Evolutionary conservation across 2,888 invertebrate genomes (phyloP), one percentile per base, ranked within the genome.

Genomic region (Diploptera punctata): DNA sequence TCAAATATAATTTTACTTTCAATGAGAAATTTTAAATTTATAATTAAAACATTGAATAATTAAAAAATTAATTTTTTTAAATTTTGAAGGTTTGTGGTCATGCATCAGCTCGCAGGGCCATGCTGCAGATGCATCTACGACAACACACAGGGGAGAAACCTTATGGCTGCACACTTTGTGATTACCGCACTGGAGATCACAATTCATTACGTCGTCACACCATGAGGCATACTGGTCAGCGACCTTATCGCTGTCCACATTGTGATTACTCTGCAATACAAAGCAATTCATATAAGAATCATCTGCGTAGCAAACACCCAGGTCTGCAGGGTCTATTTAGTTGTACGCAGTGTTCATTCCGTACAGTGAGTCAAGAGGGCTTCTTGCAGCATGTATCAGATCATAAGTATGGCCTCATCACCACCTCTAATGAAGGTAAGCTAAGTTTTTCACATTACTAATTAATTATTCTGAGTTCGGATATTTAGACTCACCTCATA

Each of bases 91-190:
- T 91, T 68, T 93, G 93, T 80, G 90, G 90, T 10, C 90, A 92
- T 79, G 87, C 90, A 76, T 89, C 90, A 26, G 88, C 92, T 0
- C 84, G 92, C 57, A 92, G 92, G 78, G 88, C 91, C 3, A 90
- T 91, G 85, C 80, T 92, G 70, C 86, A 86, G 78, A 86, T 93
- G 76, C 93, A 94, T 80, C 83, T 90, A 77, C 83, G 93, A 13
- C 91, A 91, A 77, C 93, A 93, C 77, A 92, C 93, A 0, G 91
- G 93, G 3, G 92, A 92, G 77, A 93, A 93, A 79, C 93, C 93
- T 0, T 89, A 90, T 77, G 86, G 88, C 68, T 94, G 94, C 79
- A 86, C 88, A 43, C 81, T 86, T 24, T 93, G 93, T 79, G 84
- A 87, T 10, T 94, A 91, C 80, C 85, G 86, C 74, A 91, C 92